Conservation (phyloP, 2,888 invertebrate species). For the Operophtera brumata region DNA sequence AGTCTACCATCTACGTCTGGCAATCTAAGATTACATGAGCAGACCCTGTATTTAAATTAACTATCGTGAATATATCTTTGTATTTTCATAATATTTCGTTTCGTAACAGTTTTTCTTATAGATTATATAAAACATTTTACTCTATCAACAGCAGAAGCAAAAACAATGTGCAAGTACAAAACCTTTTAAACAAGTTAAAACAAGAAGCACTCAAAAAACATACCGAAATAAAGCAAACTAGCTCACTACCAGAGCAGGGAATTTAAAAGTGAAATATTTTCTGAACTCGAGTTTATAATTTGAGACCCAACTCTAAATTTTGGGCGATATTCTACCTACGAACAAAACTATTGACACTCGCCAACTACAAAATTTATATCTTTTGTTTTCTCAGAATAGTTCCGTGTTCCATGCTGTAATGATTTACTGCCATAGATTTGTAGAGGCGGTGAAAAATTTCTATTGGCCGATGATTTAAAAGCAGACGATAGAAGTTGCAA, state of each 20-base stretch:
- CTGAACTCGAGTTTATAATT: background rate
- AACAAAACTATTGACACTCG: conserved; percentile 72
- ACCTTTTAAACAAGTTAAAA: too few relatives aligned
- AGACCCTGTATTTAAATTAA: too few relatives aligned
- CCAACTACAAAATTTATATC: conserved; percentile 67
- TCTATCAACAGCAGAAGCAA: too few relatives aligned
- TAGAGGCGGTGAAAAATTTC: conserved; percentile 20
- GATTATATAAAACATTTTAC: too few relatives aligned
- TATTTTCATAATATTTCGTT: too few relatives aligned
- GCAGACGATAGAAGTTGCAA: conserved; percentile 6
- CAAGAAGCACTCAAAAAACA: too few relatives aligned
- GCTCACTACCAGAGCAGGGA: too few relatives aligned
- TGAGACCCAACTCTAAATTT: conserved; percentile 9
- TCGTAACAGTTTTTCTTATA: too few relatives aligned
- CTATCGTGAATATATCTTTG: too few relatives aligned
- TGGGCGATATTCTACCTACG: conserved; percentile 27
- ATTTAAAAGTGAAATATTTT: background rate
- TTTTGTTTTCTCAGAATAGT: conserved; percentile 69
- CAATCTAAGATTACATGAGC: too few relatives aligned
- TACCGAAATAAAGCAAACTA: too few relatives aligned
- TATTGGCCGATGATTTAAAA: conserved; percentile 24
- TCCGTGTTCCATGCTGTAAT: conserved; percentile 42
- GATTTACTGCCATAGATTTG: conserved; percentile 39
- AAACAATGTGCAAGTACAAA: background rate
- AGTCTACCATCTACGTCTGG: too few relatives aligned